Evolutionary conservation across 2,888 invertebrate species (phyloP).

Genomic region (Prosopocoilus inquinatus): DNA sequence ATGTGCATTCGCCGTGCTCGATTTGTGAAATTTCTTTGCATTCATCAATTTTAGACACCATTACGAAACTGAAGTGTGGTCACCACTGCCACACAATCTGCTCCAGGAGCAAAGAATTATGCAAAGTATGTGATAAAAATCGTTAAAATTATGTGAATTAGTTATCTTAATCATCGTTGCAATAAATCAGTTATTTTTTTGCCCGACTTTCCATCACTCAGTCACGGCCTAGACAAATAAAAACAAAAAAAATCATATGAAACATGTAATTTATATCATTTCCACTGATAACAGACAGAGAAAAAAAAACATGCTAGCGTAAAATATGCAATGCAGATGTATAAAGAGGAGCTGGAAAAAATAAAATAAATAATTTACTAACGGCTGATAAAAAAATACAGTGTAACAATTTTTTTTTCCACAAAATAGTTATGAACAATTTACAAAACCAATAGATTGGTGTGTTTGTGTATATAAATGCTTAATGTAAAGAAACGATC

Average conservation of each 20-base stretch:
- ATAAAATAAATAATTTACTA: conserved; percentile 23
- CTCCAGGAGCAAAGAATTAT: conserved; percentile 27
- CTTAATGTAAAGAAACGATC: conserved; percentile 7
- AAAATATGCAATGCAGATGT: conserved; percentile 14
- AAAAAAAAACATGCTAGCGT: conserved; percentile 17
- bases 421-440: conserved; percentile 15
- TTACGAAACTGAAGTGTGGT: conserved; percentile 37
- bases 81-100: conserved; percentile 44
- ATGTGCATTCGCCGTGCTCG: conserved; percentile 30
- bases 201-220: too few species aligned
- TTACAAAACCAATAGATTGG: conserved; percentile 4
- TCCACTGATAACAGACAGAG: conserved; percentile 19
- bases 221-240: conserved; percentile 2
- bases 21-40: conserved; percentile 40
- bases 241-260: conserved; percentile 14
- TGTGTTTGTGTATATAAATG: conserved; percentile 6
- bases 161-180: not conserved
- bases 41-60: conserved; percentile 34
- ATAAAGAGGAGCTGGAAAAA: conserved; percentile 14
- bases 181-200: not conserved
- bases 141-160: not conserved
- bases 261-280: conserved; percentile 22
- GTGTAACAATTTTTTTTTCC: conserved; percentile 8
- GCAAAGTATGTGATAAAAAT: conserved; percentile 32
- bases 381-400: conserved; percentile 7